phyloP scores from a whole-genome alignment of 2,797 vertebrate species.

The Platyrinchus mystaceus region DNA sequence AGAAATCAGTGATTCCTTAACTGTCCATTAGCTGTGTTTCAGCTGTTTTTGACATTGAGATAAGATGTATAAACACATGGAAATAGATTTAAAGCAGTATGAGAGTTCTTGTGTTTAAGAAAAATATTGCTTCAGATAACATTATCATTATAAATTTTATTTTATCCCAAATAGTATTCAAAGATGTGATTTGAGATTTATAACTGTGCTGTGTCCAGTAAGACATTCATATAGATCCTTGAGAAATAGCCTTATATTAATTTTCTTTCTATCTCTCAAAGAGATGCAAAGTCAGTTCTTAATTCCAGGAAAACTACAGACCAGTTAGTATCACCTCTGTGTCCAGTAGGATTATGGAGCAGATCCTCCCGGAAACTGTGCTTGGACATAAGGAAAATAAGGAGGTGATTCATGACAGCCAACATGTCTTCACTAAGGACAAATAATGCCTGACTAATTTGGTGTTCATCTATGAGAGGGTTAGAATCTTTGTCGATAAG shows the following conservation, averaged over 20 bases:
- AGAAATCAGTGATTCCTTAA: not conserved
- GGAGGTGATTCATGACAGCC: not conserved
- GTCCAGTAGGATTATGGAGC: not conserved
- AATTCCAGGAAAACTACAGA: not conserved
- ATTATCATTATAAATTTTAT: not conserved
- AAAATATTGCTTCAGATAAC: not conserved
- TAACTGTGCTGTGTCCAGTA: not conserved
- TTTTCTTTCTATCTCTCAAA: not conserved
- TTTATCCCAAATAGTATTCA: not conserved
- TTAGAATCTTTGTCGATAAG: not conserved
- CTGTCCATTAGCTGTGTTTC: not conserved
- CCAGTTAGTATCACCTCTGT: not conserved
- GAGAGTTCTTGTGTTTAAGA: not conserved
- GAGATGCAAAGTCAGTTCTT: not conserved
- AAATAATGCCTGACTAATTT: not conserved
- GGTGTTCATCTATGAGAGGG: not conserved
- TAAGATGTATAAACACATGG: not conserved
- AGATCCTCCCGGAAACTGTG: not conserved
- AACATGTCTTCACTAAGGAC: not conserved
- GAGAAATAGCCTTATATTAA: not conserved
- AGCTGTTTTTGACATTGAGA: not conserved
- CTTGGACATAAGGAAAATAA: not conserved
- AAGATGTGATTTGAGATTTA: not conserved
- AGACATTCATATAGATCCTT: not conserved
- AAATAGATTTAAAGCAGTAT: not conserved